Evolutionary conservation across 2,113 vertebrate species (phyloP).

Genomic region (Rutilus rutilus): DNA sequence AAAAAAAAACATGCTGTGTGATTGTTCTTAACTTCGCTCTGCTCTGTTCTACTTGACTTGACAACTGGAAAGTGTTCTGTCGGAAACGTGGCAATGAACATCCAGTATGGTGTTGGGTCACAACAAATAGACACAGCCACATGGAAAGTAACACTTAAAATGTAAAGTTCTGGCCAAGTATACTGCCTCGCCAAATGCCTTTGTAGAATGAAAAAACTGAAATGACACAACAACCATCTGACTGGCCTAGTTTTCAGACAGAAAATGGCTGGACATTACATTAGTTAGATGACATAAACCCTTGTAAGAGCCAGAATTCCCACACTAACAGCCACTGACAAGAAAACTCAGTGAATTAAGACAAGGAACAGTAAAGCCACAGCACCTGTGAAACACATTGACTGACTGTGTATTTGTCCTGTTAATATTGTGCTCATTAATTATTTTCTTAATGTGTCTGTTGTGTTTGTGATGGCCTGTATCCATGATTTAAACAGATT

Average conservation of each 20-base stretch:
- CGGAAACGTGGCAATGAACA: background rate
- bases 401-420: background rate
- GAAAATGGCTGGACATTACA: background rate
- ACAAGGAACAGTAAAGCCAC: constrained; percentile 7
- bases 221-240: constrained; percentile 27
- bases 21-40: constrained; percentile 45
- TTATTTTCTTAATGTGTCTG: constrained; percentile 19
- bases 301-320: background rate
- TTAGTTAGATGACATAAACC: constrained; percentile 4
- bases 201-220: constrained; percentile 5
- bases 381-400: constrained; percentile 46
- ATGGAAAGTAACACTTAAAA: constrained; percentile 39
- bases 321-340: constrained; percentile 13
- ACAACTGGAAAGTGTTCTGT: constrained; percentile 2
- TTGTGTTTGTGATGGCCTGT: constrained; percentile 32
- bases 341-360: background rate
- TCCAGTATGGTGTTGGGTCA: constrained; percentile 1
- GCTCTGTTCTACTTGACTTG: constrained; percentile 2
- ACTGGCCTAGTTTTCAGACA: constrained; percentile 10
- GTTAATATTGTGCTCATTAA: constrained; percentile 22
- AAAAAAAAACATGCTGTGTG: background rate
- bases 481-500: constrained; percentile 33
- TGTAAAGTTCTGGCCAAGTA: constrained; percentile 23
- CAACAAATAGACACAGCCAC: constrained; percentile 12
- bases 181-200: constrained; percentile 8